Base-by-base conservation (phyloP, 2,888 invertebrate species). In the Ennomos erosarius region DNA sequence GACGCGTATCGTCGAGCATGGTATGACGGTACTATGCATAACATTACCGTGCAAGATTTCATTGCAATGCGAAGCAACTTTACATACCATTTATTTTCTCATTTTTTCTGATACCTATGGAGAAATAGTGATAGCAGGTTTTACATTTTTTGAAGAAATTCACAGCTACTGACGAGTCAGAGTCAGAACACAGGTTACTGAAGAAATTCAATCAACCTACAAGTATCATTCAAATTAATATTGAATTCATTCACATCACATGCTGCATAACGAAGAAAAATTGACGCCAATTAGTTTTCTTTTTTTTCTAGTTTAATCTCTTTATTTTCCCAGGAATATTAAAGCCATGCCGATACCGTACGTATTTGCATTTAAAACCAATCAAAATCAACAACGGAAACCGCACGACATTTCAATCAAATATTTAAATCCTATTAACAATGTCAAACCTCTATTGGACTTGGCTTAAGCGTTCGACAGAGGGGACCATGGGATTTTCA, bases 401-500 rank as follows among this genome's bases (percentile, higher is more conserved):
- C 75, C 72, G 60, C 65, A 49, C 40, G 62, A 50, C 54, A 64
- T 62, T 62, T 57, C 55, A 69, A 69, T 69, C 73, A 73, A 58
- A 69, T 59, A 70, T 70, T 67, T 48, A 74, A 70, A 70, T 65
- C 65, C 69, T 64, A 69, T 74, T 74, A 59, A 61, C 64, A 61
- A 65, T 55, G 55, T 56, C 58, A 48, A 69, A 63, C 57, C 40
- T 52, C 64, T 64, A 67, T 68, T 69, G 65, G 76, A 69, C 71
- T 75, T 71, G 73, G 71, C 67, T 70, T 75, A 73, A 71, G 71
- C 73, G 72, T 76, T 72, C 71, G 72, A 73, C 64, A 66, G 62
- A 53, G 68, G 72, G 69, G 55, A 55, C 71, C 75, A 79, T 74
- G 78, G 69, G 73, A 73, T 66, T 65, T 78, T 88, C 81, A 85